phyloP scores from a whole-genome alignment of 2,888 invertebrate species.

The Tetragonula carbonaria region DNA sequence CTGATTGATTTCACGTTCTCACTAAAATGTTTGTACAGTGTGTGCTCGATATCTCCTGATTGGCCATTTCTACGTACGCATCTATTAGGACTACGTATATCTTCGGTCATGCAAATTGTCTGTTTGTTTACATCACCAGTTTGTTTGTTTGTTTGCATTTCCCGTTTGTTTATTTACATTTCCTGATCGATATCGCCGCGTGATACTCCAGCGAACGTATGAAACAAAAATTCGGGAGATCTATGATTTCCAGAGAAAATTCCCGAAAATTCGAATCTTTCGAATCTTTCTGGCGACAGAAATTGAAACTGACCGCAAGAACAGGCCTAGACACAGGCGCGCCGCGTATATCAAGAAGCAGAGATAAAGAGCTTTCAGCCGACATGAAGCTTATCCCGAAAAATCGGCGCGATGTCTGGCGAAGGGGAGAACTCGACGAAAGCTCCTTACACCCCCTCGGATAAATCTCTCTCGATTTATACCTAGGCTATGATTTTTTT shows the following conservation, averaged over 20 bases:
- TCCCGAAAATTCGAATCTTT: no score
- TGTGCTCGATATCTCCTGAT: background rate
- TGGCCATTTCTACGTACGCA: background rate
- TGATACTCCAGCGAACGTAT: background rate
- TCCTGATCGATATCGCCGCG: background rate
- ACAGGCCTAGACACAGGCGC: background rate
- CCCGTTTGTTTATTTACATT: background rate
- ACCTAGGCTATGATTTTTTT: background rate
- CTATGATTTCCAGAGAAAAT: background rate
- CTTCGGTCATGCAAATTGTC: background rate
- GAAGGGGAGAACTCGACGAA: background rate
- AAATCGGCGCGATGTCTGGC: constrained; percentile 38
- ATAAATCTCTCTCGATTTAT: constrained; percentile 34
- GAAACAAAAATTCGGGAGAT: background rate
- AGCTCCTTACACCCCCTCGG: constrained; percentile 4
- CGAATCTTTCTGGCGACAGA: background rate
- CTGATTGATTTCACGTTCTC: no score
- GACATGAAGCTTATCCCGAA: constrained; percentile 42
- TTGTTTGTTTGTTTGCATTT: background rate
- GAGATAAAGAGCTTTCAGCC: constrained; percentile 35
- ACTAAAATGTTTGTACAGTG: no score
- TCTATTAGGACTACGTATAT: background rate
- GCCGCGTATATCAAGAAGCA: background rate
- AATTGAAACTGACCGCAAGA: background rate
- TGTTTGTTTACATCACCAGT: background rate